A percentile compares a stretch with the other conserved stretches of the same genome.
phyloP scores from a whole-genome alignment of 2,797 vertebrate genomes.

The Sciurus carolinensis region DNA sequence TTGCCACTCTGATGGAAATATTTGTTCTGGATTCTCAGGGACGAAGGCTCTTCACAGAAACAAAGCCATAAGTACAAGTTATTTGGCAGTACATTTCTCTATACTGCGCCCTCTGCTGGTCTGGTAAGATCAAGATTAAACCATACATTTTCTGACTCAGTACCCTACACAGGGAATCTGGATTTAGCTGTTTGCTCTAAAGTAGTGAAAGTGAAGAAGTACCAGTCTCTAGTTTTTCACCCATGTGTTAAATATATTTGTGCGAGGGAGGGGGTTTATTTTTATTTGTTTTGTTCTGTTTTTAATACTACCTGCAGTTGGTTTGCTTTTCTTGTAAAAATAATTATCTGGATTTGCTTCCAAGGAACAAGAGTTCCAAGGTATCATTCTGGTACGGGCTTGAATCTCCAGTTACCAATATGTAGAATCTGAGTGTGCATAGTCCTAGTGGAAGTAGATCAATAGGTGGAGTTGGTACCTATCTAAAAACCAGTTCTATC shows the following conservation, averaged over 20 bases:
- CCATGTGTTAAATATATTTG: background rate
- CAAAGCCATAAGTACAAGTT: slow-evolving; percentile 34
- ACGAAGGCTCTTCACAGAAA: background rate
- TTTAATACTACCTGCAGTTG: background rate
- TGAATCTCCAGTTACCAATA: background rate
- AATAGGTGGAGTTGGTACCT: background rate
- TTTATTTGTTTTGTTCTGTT: background rate
- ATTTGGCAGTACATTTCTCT: background rate
- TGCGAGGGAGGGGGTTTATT: background rate
- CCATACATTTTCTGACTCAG: slow-evolving; percentile 14
- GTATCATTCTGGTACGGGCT: background rate
- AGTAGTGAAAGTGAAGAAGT: slow-evolving; percentile 5
- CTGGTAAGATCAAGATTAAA: slow-evolving; percentile 17
- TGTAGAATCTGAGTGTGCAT: background rate
- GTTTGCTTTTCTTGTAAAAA: background rate
- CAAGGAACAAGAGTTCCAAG: background rate
- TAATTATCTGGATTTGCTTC: background rate
- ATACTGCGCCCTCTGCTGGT: background rate
- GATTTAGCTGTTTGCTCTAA: background rate
- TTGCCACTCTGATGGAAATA: background rate
- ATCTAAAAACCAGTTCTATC: background rate
- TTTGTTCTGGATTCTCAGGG: background rate
- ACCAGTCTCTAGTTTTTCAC: background rate
- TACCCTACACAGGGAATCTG: background rate
- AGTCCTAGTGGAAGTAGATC: background rate